Evolutionary conservation across 2,113 vertebrate species (phyloP).

Genomic region (Chascanopsetta lugubris): DNA sequence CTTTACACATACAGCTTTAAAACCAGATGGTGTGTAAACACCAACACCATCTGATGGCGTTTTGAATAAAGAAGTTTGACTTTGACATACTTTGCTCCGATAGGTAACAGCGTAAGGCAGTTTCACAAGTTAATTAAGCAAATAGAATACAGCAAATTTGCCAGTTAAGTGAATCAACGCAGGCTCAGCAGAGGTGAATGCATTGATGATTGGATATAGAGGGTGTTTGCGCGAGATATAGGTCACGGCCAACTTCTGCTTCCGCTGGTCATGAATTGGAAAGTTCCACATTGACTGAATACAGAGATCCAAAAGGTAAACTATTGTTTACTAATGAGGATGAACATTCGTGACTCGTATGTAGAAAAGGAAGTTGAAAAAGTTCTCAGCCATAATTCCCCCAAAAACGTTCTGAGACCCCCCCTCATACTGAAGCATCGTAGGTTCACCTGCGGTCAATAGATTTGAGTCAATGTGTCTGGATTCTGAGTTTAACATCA

Average conservation of each 20-base stretch:
- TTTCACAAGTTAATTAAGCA: slow-evolving; percentile 12
- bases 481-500: slow-evolving; percentile 9
- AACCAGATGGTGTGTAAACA: slow-evolving; percentile 25
- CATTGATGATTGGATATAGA: background rate
- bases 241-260: background rate
- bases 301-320: background rate
- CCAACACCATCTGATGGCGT: slow-evolving; percentile 26
- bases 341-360: slow-evolving; percentile 11
- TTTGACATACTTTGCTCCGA: slow-evolving; percentile 18
- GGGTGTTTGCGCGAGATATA: background rate
- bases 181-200: slow-evolving; percentile 1
- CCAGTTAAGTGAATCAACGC: slow-evolving; percentile 17
- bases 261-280: background rate
- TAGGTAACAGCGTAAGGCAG: slow-evolving; percentile 24
- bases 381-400: too few species aligned
- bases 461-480: slow-evolving; percentile 4
- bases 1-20: slow-evolving; percentile 28
- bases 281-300: background rate
- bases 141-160: slow-evolving; percentile 7
- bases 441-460: slow-evolving; percentile 3
- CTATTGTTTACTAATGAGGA: background rate
- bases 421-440: too few species aligned
- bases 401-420: too few species aligned
- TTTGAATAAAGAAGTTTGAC: slow-evolving; percentile 29
- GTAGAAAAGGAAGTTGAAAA: too few species aligned